Conservation (phyloP, 2,113 vertebrate genomes). For the Corapipo altera region DNA sequence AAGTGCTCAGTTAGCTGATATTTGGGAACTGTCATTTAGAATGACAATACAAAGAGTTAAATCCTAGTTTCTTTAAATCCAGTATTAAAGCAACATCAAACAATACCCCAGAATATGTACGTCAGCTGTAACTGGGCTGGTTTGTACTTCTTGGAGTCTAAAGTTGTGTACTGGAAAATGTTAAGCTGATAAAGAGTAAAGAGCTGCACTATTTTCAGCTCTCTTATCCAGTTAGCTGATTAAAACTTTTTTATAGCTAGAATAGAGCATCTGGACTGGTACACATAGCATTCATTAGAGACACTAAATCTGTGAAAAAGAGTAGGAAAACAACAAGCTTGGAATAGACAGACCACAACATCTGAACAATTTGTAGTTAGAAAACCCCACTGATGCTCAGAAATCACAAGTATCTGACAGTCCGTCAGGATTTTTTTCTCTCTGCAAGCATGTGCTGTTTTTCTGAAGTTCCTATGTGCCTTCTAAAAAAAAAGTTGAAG, state of each 20-base stretch:
- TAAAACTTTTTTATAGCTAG: slow-evolving; percentile 68
- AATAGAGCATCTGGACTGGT: slow-evolving; percentile 53
- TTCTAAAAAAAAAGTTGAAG: slow-evolving; percentile 40
- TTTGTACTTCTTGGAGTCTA: slow-evolving; percentile 24
- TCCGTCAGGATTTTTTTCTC: slow-evolving; percentile 37
- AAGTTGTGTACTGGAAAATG: slow-evolving; percentile 56
- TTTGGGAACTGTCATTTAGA: background rate
- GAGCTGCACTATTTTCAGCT: slow-evolving; percentile 70
- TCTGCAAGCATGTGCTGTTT: slow-evolving; percentile 66
- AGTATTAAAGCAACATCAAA: slow-evolving; percentile 5
- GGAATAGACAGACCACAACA: slow-evolving; percentile 63
- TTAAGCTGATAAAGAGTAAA: slow-evolving; percentile 72
- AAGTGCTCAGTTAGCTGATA: background rate
- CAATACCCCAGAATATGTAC: background rate
- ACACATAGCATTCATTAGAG: slow-evolving; percentile 57
- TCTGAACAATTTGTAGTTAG: slow-evolving; percentile 67
- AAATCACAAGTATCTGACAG: slow-evolving; percentile 57
- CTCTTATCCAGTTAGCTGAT: slow-evolving; percentile 72
- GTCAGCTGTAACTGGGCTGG: slow-evolving; percentile 12
- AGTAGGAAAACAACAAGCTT: slow-evolving; percentile 56
- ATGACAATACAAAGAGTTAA: background rate
- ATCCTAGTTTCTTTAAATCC: background rate
- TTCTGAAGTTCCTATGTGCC: slow-evolving; percentile 49
- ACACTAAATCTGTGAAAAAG: slow-evolving; percentile 51
- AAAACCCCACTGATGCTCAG: slow-evolving; percentile 42